Base-by-base conservation (phyloP, 2,888 invertebrate species). In the Proisotoma minuta region DNA sequence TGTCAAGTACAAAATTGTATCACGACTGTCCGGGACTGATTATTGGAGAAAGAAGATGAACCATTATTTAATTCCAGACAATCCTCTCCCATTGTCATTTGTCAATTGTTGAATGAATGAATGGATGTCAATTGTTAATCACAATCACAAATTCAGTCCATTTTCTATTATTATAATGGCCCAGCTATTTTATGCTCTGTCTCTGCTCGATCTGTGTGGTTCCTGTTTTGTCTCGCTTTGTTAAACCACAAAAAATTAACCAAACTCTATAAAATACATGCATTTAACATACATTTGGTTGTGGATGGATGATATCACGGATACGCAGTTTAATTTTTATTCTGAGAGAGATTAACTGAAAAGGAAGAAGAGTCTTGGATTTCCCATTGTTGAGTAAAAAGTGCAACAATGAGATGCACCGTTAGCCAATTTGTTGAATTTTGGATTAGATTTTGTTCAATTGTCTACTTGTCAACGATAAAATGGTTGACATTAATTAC, bases 211-310 rank as follows among this genome's bases (percentile, higher is more conserved):
- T 27, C 51, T 51, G 51, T 51, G 51, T 51, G 51, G 51, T 51
- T 51, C 51, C 51, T 24, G 51, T 51, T 51, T n/a, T n/a, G n/a
- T n/a, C n/a, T n/a, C n/a, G n/a, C 51, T n/a, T 51, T 51, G 24
- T n/a, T 43, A 5, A 18, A 34, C 34, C 8, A 15, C 34, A 43
- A 20, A 20, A 43, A 18, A 18, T 43, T 43, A 5, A 43, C 43
- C 43, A 18, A 4, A n/a, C 5, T 43, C 43, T 4, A 12, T 20
- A 15, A 43, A 43, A 15, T 34, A 15, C 34, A 34, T 34, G 8
- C 15, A 34, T 34, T 15, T 34, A 34, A 34, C 15, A 34, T 10
- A 8, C 8, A 34, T 43, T 43, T 43, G 5, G 15, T 43, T 15
- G 43, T 43, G 15, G n/a, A n/a, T n/a, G n/a, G n/a, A n/a, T n/a